phyloP scores from a whole-genome alignment of 2,888 invertebrate species.

The Epirrhoe alternata region DNA sequence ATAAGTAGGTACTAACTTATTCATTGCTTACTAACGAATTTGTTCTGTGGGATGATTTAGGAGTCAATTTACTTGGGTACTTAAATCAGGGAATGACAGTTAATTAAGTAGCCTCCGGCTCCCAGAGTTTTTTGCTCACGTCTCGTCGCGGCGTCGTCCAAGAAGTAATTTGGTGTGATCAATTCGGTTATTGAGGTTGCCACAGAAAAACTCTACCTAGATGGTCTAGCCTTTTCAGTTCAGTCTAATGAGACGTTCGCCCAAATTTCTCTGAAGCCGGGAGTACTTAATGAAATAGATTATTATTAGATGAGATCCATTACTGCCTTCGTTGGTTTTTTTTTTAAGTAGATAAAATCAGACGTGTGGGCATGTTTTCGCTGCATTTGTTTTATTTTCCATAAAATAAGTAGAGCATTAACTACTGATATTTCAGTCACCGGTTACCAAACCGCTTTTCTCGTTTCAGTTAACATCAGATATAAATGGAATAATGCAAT shows the following conservation, averaged over 20 bases:
- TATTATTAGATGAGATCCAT: not conserved
- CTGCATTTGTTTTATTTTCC: not conserved
- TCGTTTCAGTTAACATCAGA: constrained; percentile 2
- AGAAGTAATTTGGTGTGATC: constrained; percentile 14
- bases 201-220: constrained; percentile 7
- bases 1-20: constrained; percentile 17
- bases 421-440: not conserved
- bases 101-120: constrained; percentile 20
- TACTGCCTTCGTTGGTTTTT: not conserved
- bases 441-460: constrained; percentile 6
- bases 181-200: constrained; percentile 18
- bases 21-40: constrained; percentile 22
- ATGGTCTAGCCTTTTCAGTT: not conserved
- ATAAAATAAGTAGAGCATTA: not conserved
- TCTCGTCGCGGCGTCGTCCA: constrained; percentile 12
- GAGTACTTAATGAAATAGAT: not conserved
- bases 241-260: not conserved
- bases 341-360: not conserved
- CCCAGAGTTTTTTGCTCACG: constrained; percentile 19
- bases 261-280: not conserved
- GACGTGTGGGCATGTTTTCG: not conserved
- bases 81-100: constrained; percentile 30
- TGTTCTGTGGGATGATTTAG: constrained; percentile 19
- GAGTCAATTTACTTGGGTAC: constrained; percentile 20
- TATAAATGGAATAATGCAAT: constrained; percentile 12